Base-by-base conservation (phyloP, 2,888 invertebrate genomes). In the Suillia variegata region DNA sequence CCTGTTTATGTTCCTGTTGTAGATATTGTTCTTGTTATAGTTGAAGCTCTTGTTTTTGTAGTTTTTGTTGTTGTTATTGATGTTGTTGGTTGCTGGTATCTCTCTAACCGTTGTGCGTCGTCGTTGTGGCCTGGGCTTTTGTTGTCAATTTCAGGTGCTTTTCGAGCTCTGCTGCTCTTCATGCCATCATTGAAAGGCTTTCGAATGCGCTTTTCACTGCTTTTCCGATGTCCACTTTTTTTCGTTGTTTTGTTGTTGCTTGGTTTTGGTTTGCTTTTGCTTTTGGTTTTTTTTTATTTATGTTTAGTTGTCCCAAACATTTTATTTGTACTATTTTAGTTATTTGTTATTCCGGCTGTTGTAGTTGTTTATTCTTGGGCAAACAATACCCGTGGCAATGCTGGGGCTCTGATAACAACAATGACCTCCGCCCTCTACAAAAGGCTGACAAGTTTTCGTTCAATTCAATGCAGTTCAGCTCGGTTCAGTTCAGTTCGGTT, bases 71-170 rank as follows among this genome's bases (percentile, higher is more conserved):
- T n/a, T n/a, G n/a, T n/a, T n/a, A n/a, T n/a, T n/a, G n/a, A n/a
- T n/a, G n/a, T n/a, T n/a, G n/a, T n/a, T n/a, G n/a, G n/a, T n/a
- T n/a, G n/a, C n/a, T n/a, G n/a, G n/a, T n/a, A n/a, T n/a, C n/a
- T n/a, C n/a, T n/a, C n/a, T n/a, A n/a, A 26, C 26, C 26, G 5
- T 10, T 5, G 6, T 26, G 10, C 10, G 26, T 10, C 26, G 5
- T 5, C 26, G 10, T 26, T 26, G 26, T 38, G 12, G 38, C 12
- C 22, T 53, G 38, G 53, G 64, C 64, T 64, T 64, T 67, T 64
- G 65, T 67, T 67, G 67, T 67, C 67, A 65, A 59, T 63, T 64
- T 63, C 65, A 67, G 67, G 65, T 67, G 64, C 21, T 38, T 38
- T n/a, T 12, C 4, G 6, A 4, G 38, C n/a, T 38, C 38, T 5